Conservation (phyloP, 2,113 vertebrate species). For the Poeciliopsis retropinna region DNA sequence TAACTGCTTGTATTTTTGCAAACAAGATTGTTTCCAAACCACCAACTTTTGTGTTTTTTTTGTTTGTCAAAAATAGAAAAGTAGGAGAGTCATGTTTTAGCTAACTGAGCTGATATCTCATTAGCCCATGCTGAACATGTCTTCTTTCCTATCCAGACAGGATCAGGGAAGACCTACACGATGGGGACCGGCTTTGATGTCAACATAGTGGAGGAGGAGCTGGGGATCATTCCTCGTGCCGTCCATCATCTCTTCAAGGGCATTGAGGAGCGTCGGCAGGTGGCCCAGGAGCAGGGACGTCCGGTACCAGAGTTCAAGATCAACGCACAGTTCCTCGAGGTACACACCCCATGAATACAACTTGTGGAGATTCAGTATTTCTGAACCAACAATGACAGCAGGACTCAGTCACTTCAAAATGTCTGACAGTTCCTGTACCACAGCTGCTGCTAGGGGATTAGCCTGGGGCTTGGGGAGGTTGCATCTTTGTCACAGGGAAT, state of each 20-base stretch:
- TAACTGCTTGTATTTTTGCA: no score
- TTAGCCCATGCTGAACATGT: not conserved
- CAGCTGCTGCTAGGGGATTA: slow-evolving; percentile 61
- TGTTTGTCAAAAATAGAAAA: no score
- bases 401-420: slow-evolving; percentile 39
- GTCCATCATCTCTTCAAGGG: slow-evolving; percentile 91
- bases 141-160: slow-evolving; percentile 82
- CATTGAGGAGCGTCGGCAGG: slow-evolving; percentile 88
- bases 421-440: slow-evolving; percentile 45
- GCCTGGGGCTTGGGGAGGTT: slow-evolving; percentile 10
- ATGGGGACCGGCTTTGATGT: slow-evolving; percentile 99
- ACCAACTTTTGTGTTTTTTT: no score
- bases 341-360: slow-evolving; percentile 44
- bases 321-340: slow-evolving; percentile 97
- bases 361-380: slow-evolving; percentile 16
- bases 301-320: slow-evolving; percentile 96
- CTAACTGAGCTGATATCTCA: no score
- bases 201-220: slow-evolving; percentile 87
- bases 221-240: slow-evolving; percentile 95
- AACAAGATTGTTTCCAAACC: no score
- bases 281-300: slow-evolving; percentile 86
- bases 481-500: slow-evolving; percentile 14
- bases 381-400: slow-evolving; percentile 38
- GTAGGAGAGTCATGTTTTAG: no score
- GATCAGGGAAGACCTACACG: slow-evolving; percentile 97